These are phyloP conservation scores for Cyrtodaria siliqua DNA, from an alignment of 2,888 invertebrate genomes.

Conservation along the genomic window DNA sequence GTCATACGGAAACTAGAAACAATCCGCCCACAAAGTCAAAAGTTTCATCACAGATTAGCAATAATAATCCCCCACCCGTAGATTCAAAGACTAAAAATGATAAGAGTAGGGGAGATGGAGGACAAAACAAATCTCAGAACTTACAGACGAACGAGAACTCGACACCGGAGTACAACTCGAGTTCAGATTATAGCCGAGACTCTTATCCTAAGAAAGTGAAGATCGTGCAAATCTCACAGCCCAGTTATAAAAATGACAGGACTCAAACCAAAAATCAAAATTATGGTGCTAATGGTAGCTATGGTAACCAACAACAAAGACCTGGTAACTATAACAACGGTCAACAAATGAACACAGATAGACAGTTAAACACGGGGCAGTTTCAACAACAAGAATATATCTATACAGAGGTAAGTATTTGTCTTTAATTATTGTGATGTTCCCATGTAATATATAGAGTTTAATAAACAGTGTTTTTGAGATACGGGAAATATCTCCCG, in stretches of 20 bases:
- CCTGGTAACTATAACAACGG: slow-evolving; percentile 29
- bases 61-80: background rate
- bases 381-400: slow-evolving; percentile 42
- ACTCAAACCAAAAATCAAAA: slow-evolving; percentile 21
- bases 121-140: slow-evolving; percentile 17
- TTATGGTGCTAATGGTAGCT: slow-evolving; percentile 30
- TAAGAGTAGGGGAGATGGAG: slow-evolving; percentile 13
- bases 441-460: too few relatives aligned
- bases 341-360: slow-evolving; percentile 6
- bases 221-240: slow-evolving; percentile 12
- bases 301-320: slow-evolving; percentile 25
- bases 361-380: slow-evolving; percentile 21
- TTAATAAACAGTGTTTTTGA: too few relatives aligned
- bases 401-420: slow-evolving; percentile 40
- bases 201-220: slow-evolving; percentile 34
- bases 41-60: background rate
- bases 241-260: slow-evolving; percentile 21
- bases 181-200: slow-evolving; percentile 3
- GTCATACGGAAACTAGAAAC: slow-evolving; percentile 9
- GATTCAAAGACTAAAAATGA: slow-evolving; percentile 16
- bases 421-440: too few relatives aligned
- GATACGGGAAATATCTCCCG: too few relatives aligned
- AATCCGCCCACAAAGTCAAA: background rate
- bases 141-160: slow-evolving; percentile 12
- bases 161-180: background rate